phyloP scores from a whole-genome alignment of 2,888 invertebrate genomes.

The Netelia melanura region DNA sequence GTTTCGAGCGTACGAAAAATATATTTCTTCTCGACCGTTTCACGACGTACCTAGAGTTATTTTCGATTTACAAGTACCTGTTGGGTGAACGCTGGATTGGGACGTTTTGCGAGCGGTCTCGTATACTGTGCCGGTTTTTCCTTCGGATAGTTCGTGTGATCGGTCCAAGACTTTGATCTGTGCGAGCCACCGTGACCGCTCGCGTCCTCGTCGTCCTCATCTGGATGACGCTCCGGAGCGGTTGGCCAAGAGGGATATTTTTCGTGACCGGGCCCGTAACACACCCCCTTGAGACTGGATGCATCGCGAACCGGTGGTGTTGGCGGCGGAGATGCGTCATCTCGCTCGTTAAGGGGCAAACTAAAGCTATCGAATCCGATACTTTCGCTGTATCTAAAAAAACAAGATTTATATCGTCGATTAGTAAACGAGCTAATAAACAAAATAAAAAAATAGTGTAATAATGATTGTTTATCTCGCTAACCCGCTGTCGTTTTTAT shows the following conservation, averaged over 20 bases:
- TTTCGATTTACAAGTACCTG: constrained; percentile 83
- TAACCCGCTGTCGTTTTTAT: constrained; percentile 84
- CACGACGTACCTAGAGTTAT: neutral
- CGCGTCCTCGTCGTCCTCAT: constrained; percentile 83
- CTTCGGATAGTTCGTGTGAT: constrained; percentile 90
- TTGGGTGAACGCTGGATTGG: constrained; percentile 87
- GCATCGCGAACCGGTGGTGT: constrained; percentile 89
- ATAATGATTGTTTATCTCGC: constrained; percentile 11
- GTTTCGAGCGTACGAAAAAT: neutral
- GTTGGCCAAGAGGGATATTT: constrained; percentile 92
- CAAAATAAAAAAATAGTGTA: neutral
- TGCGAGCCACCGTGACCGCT: constrained; percentile 86
- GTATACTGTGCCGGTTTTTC: constrained; percentile 88
- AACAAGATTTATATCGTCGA: neutral
- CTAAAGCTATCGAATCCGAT: constrained; percentile 84
- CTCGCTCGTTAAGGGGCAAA: constrained; percentile 83
- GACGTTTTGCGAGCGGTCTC: constrained; percentile 88
- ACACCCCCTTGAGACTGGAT: constrained; percentile 88
- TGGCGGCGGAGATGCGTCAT: constrained; percentile 86
- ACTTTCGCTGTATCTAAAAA: constrained; percentile 83
- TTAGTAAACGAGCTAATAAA: neutral
- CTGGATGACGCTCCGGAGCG: constrained; percentile 86
- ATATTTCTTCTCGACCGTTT: neutral
- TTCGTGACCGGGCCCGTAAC: constrained; percentile 90
- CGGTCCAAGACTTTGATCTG: constrained; percentile 90